Evolutionary conservation across 37 sponge, comb jelly and placozoan genomes (phyloP).

Genomic region (Chondrilla cf. caribensis): DNA sequence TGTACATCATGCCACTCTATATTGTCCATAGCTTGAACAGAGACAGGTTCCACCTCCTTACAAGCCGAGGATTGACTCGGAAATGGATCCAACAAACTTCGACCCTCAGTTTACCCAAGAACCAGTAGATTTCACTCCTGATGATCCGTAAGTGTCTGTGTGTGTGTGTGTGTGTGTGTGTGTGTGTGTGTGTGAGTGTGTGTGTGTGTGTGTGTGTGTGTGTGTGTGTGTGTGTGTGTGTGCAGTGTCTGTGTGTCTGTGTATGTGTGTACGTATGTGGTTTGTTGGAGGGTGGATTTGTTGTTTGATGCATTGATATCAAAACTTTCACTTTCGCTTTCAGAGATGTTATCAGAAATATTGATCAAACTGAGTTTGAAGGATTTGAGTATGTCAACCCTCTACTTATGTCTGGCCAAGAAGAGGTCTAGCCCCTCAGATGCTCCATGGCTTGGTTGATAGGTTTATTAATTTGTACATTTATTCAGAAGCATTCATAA

Average conservation of each 20-base stretch:
- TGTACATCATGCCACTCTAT: not conserved
- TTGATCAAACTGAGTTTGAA: slow-evolving; percentile 96
- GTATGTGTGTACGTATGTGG: too few relatives aligned
- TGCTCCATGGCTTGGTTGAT: too few relatives aligned
- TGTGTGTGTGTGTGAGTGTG: not conserved
- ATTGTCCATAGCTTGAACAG: slow-evolving; percentile 48
- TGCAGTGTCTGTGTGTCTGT: too few relatives aligned
- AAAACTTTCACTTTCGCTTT: too few relatives aligned
- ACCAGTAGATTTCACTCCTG: slow-evolving; percentile 87
- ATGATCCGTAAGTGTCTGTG: slow-evolving; percentile 87
- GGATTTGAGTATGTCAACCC: slow-evolving; percentile 98
- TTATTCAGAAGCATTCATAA: too few relatives aligned
- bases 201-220: not conserved
- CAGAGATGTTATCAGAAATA: slow-evolving; percentile 62
- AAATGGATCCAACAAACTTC: slow-evolving; percentile 88
- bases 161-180: not conserved
- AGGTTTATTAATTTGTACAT: too few relatives aligned
- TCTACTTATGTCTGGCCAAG: slow-evolving; percentile 86
- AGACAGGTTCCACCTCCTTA: slow-evolving; percentile 92
- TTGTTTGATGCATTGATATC: too few relatives aligned
- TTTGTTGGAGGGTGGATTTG: too few relatives aligned
- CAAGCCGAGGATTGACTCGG: slow-evolving; percentile 80
- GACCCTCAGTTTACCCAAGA: slow-evolving; percentile 92
- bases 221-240: too few relatives aligned
- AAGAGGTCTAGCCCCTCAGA: slow-evolving; percentile 93